Conservation (phyloP, 2,113 vertebrate genomes). For the Gallinago undulata region DNA sequence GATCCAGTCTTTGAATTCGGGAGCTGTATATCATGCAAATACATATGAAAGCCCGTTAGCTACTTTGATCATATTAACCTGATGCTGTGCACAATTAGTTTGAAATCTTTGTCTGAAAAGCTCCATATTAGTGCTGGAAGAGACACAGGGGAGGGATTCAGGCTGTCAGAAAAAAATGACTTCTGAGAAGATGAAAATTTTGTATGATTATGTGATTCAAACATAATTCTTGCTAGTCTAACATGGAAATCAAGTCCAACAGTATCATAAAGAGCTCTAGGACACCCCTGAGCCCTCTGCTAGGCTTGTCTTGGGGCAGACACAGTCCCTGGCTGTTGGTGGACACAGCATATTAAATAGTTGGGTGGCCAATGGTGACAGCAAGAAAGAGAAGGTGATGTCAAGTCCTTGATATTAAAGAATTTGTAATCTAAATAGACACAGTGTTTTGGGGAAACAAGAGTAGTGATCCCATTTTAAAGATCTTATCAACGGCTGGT, state of each 20-base stretch:
- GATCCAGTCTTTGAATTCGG: slow-evolving; percentile 16
- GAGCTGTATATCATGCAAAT: slow-evolving; percentile 2
- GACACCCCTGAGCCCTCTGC: neutral
- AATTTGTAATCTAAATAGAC: neutral
- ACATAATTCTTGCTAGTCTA: neutral
- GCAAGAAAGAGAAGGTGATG: neutral
- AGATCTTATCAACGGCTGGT: neutral
- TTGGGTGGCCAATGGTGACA: neutral
- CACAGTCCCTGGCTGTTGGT: neutral
- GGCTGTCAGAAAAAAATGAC: neutral
- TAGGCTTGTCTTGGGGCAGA: neutral
- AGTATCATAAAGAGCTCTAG: neutral
- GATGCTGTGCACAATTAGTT: slow-evolving; percentile 27
- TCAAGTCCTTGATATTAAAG: neutral
- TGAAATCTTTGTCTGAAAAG: slow-evolving; percentile 47
- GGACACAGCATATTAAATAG: neutral
- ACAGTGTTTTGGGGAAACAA: neutral
- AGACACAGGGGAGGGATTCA: neutral
- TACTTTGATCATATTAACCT: slow-evolving; percentile 49
- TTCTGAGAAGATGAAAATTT: neutral
- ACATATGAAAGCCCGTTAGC: slow-evolving; percentile 26
- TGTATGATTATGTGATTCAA: neutral
- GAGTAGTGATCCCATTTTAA: neutral
- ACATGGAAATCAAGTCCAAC: neutral
- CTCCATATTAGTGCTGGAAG: neutral